Percentiles rank a stretch among this genome's conserved stretches.
These are phyloP conservation scores for Hyalella azteca DNA, from an alignment of 2,888 invertebrate genomes.

Conservation along the genomic window DNA sequence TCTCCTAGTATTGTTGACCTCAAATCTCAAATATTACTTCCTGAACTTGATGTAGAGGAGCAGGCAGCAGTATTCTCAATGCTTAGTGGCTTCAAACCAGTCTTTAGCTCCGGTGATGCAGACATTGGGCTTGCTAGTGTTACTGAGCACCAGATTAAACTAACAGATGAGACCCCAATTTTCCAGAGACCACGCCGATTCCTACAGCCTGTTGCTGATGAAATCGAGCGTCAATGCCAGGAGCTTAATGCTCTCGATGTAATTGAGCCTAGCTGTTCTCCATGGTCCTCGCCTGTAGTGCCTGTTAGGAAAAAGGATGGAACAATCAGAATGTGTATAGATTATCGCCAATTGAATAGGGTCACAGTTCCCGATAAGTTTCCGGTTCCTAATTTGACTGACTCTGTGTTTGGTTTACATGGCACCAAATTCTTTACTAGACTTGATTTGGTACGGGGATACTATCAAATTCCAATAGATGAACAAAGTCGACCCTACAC, in stretches of 20 bases:
- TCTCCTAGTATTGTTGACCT: no score
- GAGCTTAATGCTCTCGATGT: neutral
- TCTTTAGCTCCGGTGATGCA: neutral
- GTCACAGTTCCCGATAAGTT: slow-evolving; percentile 15
- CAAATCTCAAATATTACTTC: no score
- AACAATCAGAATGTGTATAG: neutral
- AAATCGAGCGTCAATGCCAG: no score
- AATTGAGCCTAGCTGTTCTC: slow-evolving; percentile 6
- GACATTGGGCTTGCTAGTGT: slow-evolving; percentile 1
- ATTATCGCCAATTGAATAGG: slow-evolving; percentile 2
- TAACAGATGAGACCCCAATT: no score
- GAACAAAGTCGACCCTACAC: neutral
- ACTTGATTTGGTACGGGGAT: neutral
- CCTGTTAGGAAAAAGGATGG: no score
- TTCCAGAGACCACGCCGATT: no score
- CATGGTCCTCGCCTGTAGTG: neutral
- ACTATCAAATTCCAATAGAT: neutral
- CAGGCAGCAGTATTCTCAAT: no score
- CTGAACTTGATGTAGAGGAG: no score
- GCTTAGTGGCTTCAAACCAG: no score
- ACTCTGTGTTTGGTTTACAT: neutral
- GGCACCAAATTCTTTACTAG: neutral
- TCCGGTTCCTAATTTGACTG: slow-evolving; percentile 1
- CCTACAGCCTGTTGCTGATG: no score
- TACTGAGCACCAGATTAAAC: neutral